Evolutionary conservation across 2,113 vertebrate species (phyloP).

Genomic region (Myotis lucifugus): DNA sequence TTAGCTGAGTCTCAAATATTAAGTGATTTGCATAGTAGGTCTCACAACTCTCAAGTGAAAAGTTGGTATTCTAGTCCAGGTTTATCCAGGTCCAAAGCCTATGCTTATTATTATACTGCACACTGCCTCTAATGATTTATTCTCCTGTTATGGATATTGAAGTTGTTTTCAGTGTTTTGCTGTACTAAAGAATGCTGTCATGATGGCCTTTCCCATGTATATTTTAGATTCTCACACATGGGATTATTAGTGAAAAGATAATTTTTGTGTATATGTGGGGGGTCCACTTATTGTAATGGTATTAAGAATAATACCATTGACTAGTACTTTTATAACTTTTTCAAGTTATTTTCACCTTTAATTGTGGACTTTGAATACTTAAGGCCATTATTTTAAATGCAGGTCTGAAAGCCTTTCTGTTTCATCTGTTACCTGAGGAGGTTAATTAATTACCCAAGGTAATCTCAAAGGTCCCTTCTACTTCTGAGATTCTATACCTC

Average conservation of each 20-base stretch:
- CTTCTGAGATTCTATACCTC: constrained; percentile 22
- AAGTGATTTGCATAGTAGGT: neutral
- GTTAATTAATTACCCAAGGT: neutral
- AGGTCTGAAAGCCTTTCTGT: neutral
- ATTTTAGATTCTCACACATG: neutral
- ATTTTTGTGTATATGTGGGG: neutral
- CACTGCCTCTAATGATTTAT: neutral
- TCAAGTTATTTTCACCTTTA: neutral
- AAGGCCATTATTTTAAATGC: constrained; percentile 17
- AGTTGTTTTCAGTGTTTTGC: neutral
- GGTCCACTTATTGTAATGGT: neutral
- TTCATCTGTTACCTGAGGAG: neutral
- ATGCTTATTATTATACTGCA: neutral
- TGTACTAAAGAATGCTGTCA: neutral
- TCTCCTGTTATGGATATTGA: neutral
- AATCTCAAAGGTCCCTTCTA: neutral
- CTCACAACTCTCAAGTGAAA: neutral
- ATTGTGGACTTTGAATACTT: constrained; percentile 19
- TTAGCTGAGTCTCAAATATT: neutral
- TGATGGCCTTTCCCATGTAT: neutral
- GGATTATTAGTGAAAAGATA: constrained; percentile 22
- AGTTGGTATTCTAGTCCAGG: neutral
- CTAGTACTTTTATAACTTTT: constrained; percentile 18
- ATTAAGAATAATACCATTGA: neutral
- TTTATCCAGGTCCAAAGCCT: neutral